Percentiles rank a stretch among this genome's conserved stretches.
Evolutionary conservation across 2,797 vertebrate species (phyloP).

Genomic region (Brachyalestes nurse): DNA sequence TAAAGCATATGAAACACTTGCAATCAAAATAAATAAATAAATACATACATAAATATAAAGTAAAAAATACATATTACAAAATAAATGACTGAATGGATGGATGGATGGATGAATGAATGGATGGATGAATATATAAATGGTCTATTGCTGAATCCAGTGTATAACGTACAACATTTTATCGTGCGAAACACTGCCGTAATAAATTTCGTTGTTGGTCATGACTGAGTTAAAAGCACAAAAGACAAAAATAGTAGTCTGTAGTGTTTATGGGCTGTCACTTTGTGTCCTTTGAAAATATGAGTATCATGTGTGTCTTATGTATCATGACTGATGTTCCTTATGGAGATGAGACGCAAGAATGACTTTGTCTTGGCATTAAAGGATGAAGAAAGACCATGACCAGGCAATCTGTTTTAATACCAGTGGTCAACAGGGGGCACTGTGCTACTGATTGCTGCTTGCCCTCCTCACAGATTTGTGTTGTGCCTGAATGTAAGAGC

Average conservation of each 20-base stretch:
- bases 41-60: background rate
- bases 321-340: background rate
- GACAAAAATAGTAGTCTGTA: background rate
- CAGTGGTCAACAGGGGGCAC: conserved; percentile 36
- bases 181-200: no score
- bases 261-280: background rate
- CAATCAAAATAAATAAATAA: no score
- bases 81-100: no score
- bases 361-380: background rate
- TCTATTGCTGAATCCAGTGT: no score
- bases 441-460: background rate
- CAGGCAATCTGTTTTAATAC: background rate
- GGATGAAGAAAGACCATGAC: background rate
- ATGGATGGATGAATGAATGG: no score
- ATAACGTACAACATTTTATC: no score
- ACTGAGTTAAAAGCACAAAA: background rate
- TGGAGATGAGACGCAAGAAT: background rate
- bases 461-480: background rate
- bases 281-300: background rate
- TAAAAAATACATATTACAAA: no score
- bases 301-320: no score
- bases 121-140: no score
- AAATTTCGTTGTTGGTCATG: background rate
- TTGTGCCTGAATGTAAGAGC: background rate
- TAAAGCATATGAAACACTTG: no score